Base-by-base conservation (phyloP, 2,797 vertebrate genomes). In the Oryzias sinensis region DNA sequence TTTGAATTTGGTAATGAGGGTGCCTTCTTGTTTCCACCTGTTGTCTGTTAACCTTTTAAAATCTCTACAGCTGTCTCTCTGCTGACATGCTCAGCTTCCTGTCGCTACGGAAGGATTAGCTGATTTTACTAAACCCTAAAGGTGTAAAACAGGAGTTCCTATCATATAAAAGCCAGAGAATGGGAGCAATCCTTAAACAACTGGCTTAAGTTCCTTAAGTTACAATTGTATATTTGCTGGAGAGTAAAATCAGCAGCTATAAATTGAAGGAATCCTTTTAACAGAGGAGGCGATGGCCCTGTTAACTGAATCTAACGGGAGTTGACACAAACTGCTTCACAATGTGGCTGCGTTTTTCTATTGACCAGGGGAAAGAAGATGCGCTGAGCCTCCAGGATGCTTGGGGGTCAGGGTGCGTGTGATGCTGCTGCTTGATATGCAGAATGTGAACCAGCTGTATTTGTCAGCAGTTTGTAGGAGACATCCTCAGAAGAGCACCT, bases 361-460 rank as follows among this genome's bases (percentile, higher is more conserved):
- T 74, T 69, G 73, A 81, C 83, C 56, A 13, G 33, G 5, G 29
- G 52, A 56, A 33, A 29, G 60, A 50, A 63, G 66, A 61, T 70
- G 77, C 79, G 73, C 76, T 71, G 51, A 54, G 77, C 70, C 85
- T 76, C 70, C 80, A 70, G 45, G 27, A 82, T 83, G 83, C 72
- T 58, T 77, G 80, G 80, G 51, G 83, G 78, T 83, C 78, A 72
- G 79, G 81, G 64, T 64, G 14, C 85, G 82, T 85, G 87, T 75
- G 33, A 81, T 81, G 80, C 83, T 42, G 17, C 72, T 60, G 57
- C 76, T 77, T 65, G 72, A 69, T 65, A 77, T 80, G 77, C 67
- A 73, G 72, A 79, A 76, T 79, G 63, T 47, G 61, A 80, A 78
- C 75, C 82, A 80, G 76, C 68, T 76, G 72, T 72, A 80, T 80